phyloP scores from a whole-genome alignment of 2,113 vertebrate species.

The Gadus chalcogrammus region DNA sequence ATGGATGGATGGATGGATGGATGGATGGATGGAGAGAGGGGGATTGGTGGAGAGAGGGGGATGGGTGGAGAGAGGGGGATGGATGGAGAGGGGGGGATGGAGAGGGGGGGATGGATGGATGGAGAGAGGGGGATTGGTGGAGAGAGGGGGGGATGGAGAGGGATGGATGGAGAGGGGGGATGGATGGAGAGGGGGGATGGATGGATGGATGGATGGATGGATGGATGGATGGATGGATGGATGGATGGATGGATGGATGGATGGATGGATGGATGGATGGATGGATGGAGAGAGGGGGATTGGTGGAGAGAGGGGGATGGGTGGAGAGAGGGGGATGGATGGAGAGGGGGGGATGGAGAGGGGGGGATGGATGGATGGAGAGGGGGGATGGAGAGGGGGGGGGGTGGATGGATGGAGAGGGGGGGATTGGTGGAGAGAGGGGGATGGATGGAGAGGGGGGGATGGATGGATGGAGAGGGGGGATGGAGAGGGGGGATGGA shows the following conservation, averaged over 20 bases:
- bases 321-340: constrained; percentile 17
- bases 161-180: constrained; percentile 45
- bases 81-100: not conserved
- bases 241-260: not conserved
- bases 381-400: not conserved
- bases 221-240: constrained; percentile 12
- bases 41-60: not conserved
- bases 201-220: not conserved
- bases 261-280: too few relatives aligned
- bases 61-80: constrained; percentile 1
- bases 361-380: not conserved
- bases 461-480: constrained; percentile 5
- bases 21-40: not conserved
- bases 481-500: not conserved
- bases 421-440: not conserved
- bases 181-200: not conserved
- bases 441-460: not conserved
- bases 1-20: too few relatives aligned
- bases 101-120: not conserved
- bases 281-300: too few relatives aligned
- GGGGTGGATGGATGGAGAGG: constrained; percentile 8
- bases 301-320: not conserved
- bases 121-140: not conserved
- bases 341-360: constrained; percentile 2
- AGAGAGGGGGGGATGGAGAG: constrained; percentile 3